A percentile compares a stretch with the other conserved stretches of the same genome.
phyloP scores from a whole-genome alignment of 2,797 vertebrate genomes.

The Agapornis canus region DNA sequence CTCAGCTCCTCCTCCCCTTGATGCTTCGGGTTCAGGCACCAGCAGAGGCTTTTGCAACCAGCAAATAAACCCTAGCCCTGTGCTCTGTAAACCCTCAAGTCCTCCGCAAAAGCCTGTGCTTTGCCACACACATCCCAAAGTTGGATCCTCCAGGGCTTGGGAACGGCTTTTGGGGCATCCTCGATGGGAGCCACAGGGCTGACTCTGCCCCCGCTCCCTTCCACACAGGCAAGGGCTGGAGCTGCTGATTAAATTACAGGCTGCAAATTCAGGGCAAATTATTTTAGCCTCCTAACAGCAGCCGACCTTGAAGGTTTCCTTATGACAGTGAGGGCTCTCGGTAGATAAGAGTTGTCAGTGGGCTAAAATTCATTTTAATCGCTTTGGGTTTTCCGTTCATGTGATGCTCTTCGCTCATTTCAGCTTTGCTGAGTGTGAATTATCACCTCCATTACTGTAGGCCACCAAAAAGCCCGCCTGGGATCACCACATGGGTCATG shows the following conservation, averaged over 20 bases:
- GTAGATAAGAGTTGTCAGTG: not conserved
- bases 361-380: not conserved
- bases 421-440: not conserved
- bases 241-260: conserved; percentile 65
- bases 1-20: not conserved
- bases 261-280: conserved; percentile 63
- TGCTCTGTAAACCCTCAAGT: not conserved
- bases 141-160: fast-evolving
- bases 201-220: not conserved
- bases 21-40: not conserved
- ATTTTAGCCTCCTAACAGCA: conserved; percentile 54
- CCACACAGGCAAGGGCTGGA: conserved; percentile 11
- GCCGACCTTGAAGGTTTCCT: not conserved
- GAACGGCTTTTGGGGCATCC: not conserved
- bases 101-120: not conserved
- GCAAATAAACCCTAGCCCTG: not conserved
- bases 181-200: not conserved
- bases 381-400: not conserved
- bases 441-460: not conserved
- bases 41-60: not conserved
- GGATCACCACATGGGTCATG: not conserved
- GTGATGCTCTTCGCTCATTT: not conserved
- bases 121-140: not conserved
- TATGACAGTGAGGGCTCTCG: not conserved
- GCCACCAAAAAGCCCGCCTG: not conserved